Base-by-base conservation (phyloP, 2,797 vertebrate species). In the Artibeus lituratus region DNA sequence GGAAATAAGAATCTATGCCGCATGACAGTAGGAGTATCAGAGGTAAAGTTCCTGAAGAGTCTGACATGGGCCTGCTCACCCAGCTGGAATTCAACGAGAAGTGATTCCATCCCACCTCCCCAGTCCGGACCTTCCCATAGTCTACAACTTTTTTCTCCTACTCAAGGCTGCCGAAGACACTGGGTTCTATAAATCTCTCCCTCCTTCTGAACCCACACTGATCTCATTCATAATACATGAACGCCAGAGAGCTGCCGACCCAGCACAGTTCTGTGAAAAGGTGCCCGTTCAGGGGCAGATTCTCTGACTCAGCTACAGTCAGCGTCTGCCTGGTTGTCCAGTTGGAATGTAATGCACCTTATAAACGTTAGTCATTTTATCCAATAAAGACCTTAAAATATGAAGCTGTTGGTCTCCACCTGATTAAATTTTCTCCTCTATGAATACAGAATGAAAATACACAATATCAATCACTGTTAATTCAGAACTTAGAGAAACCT, bases 401-500 rank as follows among this genome's bases (percentile, higher is more conserved):
- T 57, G 65, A 80, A 80, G 16, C 37, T 65, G 6, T 83, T 82
- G 49, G 18, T 65, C n/a, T 91, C 26, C 16, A 70, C 9, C 24
- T 70, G 5, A 22, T 80, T 88, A 65, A 67, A 86, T 53, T 57
- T 74, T 70, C 32, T 49, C n/a, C 55, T 70, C 7, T 24, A 5
- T 24, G 19, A 51, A 88, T 57, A 82, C 8, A 53, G 51, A 77
- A 88, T 55, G 0, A 81, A 73, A 87, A 72, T 85, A 18, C 8
- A 70, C 53, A 62, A 89, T 35, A 53, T 51, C 51, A 73, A 42
- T 62, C 9, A 69, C 49, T 78, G 22, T 89, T 82, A 94, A 84
- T 35, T 85, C 91, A 47, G 88, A 90, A 87, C 65, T 78, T 92
- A 90, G 26, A 87, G 51, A 94, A 88, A 78, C 1, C 10, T 80